phyloP scores from a whole-genome alignment of 2,113 vertebrate genomes.

The Psittacara wagleri region DNA sequence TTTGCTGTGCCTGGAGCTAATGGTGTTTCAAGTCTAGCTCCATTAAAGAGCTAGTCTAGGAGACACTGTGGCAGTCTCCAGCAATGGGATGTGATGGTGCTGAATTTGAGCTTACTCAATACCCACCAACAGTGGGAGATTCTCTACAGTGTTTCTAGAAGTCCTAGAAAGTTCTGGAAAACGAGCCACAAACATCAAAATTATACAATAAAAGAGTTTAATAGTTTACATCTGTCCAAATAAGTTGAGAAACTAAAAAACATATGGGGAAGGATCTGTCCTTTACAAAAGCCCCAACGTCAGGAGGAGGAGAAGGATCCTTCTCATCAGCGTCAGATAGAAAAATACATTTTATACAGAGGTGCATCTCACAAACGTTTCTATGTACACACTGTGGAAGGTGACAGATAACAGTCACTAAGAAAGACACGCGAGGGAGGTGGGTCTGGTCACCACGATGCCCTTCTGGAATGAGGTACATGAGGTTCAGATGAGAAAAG shows the following conservation, averaged over 20 bases:
- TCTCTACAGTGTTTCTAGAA: not conserved
- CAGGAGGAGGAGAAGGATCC: not conserved
- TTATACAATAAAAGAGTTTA: not conserved
- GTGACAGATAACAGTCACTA: not conserved
- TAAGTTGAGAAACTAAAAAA: not conserved
- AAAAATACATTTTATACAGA: not conserved
- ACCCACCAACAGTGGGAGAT: not conserved
- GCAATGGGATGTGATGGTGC: not conserved
- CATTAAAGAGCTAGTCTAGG: not conserved
- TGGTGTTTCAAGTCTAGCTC: accelerated
- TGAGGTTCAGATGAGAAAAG: not conserved
- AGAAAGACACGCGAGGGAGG: not conserved
- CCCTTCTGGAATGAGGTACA: not conserved
- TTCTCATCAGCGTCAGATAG: not conserved
- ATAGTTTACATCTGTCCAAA: not conserved
- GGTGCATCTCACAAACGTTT: not conserved
- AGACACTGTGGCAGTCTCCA: accelerated
- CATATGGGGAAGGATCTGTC: not conserved
- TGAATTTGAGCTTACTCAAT: not conserved
- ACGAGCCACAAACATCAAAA: not conserved
- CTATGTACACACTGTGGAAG: not conserved
- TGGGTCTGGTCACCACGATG: not conserved
- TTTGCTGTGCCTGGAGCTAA: not conserved
- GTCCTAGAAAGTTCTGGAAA: not conserved
- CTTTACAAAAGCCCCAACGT: not conserved